Conservation (phyloP, 2,888 invertebrate species). For the Maniola hyperantus region DNA sequence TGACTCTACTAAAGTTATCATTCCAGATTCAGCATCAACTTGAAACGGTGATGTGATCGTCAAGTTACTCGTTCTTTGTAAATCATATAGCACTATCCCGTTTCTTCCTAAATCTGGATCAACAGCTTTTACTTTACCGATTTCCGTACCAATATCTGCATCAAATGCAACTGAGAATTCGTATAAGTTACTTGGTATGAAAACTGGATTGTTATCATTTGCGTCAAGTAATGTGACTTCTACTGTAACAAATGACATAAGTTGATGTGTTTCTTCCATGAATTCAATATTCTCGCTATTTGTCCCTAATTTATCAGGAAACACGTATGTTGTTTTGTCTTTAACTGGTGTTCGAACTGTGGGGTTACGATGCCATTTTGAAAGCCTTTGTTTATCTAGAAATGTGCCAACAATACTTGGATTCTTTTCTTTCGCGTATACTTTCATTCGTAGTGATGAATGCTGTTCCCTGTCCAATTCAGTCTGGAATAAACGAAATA, state of each 20-base stretch:
- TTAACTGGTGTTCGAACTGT: conserved; percentile 53
- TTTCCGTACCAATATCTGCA: conserved; percentile 85
- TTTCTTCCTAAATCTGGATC: conserved; percentile 90
- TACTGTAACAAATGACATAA: conserved; percentile 85
- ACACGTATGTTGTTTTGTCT: conserved; percentile 75
- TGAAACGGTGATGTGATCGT: conserved; percentile 86
- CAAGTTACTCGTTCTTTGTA: conserved; percentile 86
- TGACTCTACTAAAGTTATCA: conserved; percentile 85
- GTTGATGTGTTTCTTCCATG: conserved; percentile 63
- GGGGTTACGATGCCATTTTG: conserved; percentile 68
- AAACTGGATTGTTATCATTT: conserved; percentile 95
- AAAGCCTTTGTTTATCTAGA: conserved; percentile 64
- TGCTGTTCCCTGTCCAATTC: conserved; percentile 91
- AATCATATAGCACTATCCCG: conserved; percentile 88
- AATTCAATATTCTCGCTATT: conserved; percentile 73
- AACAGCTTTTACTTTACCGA: conserved; percentile 90
- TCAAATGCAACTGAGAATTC: conserved; percentile 88
- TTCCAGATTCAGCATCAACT: conserved; percentile 87
- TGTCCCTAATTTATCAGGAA: conserved; percentile 70
- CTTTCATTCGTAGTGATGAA: conserved; percentile 87
- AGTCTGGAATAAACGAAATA: conserved; percentile 70
- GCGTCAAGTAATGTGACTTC: conserved; percentile 93
- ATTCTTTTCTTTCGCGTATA: conserved; percentile 89
- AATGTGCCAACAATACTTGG: conserved; percentile 85
- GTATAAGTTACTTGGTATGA: conserved; percentile 91